Conservation (phyloP, 2,888 invertebrate species). For the Polydesmus complanatus region DNA sequence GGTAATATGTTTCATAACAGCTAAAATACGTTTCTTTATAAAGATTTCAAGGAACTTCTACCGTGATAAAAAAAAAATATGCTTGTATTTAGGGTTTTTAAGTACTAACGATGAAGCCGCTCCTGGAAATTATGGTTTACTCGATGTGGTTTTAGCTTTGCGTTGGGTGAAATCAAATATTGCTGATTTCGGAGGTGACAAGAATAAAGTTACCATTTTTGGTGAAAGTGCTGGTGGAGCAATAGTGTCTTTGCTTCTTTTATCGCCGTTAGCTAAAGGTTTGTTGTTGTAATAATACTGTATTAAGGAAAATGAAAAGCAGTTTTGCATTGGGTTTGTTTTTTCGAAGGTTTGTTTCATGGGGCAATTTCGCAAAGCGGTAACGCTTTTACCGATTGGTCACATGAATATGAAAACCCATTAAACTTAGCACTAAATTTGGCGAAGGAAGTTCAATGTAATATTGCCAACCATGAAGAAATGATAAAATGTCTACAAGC, state of each 20-base stretch:
- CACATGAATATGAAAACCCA: background rate
- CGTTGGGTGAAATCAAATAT: constrained; percentile 8
- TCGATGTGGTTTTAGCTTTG: constrained; percentile 8
- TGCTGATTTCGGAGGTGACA: constrained; percentile 7
- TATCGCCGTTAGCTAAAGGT: constrained; percentile 10
- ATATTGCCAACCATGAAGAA: background rate
- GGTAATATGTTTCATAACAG: too few relatives aligned
- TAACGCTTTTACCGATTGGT: background rate
- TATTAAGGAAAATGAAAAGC: background rate
- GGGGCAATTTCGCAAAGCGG: constrained; percentile 13
- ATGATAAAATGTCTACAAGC: background rate
- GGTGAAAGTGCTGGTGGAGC: constrained; percentile 11
- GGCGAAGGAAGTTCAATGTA: background rate
- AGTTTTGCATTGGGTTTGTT: background rate
- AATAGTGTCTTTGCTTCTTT: background rate
- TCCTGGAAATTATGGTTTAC: constrained; percentile 10
- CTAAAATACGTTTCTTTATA: too few relatives aligned
- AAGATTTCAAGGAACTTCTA: background rate
- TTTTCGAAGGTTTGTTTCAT: constrained; percentile 8
- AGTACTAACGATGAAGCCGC: constrained; percentile 5
- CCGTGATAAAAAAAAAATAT: background rate
- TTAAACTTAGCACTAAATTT: background rate
- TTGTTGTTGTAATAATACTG: too few relatives aligned
- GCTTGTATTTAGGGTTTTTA: constrained; percentile 3
- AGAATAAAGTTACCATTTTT: constrained; percentile 11